A percentile compares a stretch with the other conserved stretches of the same genome.
These are phyloP conservation scores for Pogonocichla stellata DNA, from an alignment of 2,113 vertebrate species.

Conservation along the genomic window DNA sequence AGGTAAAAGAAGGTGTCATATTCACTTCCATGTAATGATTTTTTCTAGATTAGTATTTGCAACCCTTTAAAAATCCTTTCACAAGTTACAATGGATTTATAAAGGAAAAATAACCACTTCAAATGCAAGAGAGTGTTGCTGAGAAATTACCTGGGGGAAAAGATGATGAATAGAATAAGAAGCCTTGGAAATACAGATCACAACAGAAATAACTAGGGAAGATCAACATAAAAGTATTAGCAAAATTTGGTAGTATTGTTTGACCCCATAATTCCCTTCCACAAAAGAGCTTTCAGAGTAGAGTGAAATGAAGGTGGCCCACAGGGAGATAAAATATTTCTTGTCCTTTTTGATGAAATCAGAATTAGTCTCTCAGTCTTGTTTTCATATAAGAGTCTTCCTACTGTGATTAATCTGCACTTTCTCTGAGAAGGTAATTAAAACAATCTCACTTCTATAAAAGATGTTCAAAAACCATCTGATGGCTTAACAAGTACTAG, in stretches of 20 bases:
- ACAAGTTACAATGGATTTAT: not conserved
- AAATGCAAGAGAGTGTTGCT: not conserved
- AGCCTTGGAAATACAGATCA: not conserved
- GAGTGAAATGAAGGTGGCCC: not conserved
- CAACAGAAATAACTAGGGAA: not conserved
- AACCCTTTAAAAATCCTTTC: not conserved
- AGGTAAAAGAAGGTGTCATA: not conserved
- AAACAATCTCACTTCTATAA: not conserved
- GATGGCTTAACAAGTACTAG: not conserved
- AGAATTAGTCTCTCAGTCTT: not conserved
- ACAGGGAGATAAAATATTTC: not conserved
- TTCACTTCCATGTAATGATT: not conserved
- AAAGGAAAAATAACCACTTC: not conserved
- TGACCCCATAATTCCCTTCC: not conserved
- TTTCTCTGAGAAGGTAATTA: not conserved
- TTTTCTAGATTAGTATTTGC: not conserved
- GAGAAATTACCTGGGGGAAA: not conserved
- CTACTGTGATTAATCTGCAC: not conserved
- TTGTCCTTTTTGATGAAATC: not conserved
- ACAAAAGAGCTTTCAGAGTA: not conserved
- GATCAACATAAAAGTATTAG: not conserved
- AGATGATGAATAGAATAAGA: not conserved
- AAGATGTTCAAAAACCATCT: not conserved
- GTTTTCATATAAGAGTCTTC: not conserved
- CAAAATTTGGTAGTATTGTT: not conserved